These are phyloP conservation scores for Anabas testudineus DNA, from an alignment of 2,797 vertebrate genomes.

Conservation along the genomic window DNA sequence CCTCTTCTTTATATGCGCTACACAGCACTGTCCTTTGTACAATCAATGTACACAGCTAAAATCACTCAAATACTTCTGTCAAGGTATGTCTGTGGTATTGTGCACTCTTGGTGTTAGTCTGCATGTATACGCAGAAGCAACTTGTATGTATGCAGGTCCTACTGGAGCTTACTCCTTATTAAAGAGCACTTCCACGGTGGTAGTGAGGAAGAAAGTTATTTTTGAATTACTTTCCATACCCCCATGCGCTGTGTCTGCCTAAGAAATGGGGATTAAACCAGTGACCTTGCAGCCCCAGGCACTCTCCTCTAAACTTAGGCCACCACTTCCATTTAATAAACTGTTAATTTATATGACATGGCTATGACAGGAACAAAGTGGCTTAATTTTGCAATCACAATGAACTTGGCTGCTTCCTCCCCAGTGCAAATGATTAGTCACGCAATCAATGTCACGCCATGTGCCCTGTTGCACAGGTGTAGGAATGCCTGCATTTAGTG, in stretches of 20 bases:
- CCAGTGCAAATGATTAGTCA: background rate
- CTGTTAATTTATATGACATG: too few relatives aligned
- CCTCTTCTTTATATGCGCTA: background rate
- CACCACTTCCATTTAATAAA: too few relatives aligned
- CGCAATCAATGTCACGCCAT: too few relatives aligned
- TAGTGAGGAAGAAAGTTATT: too few relatives aligned
- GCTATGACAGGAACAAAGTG: slow-evolving; percentile 11
- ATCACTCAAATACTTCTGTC: background rate
- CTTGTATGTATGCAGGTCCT: background rate
- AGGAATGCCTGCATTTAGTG: background rate
- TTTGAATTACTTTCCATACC: too few relatives aligned
- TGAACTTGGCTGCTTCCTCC: slow-evolving; percentile 2
- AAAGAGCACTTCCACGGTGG: too few relatives aligned
- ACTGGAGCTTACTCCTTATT: too few relatives aligned
- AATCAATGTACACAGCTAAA: background rate
- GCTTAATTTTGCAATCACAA: slow-evolving; percentile 5
- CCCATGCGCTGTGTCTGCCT: too few relatives aligned
- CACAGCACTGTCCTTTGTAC: background rate
- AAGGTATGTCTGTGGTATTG: background rate
- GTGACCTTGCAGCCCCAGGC: too few relatives aligned
- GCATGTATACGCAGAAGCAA: background rate
- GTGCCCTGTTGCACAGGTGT: too few relatives aligned
- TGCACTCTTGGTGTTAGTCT: background rate
- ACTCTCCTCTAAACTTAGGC: too few relatives aligned
- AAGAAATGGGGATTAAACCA: too few relatives aligned